Conservation (phyloP, 2,113 vertebrate species). For the Himantopus leucocephalus region DNA sequence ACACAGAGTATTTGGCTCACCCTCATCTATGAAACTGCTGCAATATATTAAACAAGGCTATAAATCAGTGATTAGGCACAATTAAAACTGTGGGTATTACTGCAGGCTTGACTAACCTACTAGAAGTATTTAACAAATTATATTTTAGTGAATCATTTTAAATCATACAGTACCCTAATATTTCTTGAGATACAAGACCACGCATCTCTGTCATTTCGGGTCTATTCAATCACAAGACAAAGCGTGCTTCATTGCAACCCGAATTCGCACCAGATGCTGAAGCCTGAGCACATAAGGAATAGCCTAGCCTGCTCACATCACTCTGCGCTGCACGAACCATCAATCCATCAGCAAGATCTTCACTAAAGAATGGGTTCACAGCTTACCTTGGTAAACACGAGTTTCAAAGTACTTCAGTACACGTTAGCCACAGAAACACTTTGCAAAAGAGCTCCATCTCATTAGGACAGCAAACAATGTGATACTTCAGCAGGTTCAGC, state of each 20-base stretch:
- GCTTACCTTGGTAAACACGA: rapidly evolving
- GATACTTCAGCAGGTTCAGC: background rate
- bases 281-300: background rate
- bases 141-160: background rate
- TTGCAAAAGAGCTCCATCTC: background rate
- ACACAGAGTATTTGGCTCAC: background rate
- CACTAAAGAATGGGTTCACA: background rate
- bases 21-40: background rate
- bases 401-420: background rate
- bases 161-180: background rate
- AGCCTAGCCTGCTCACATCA: background rate
- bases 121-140: background rate
- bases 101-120: background rate
- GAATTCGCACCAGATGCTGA: background rate
- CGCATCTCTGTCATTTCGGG: background rate
- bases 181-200: background rate
- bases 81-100: background rate
- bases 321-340: background rate
- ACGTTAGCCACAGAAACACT: background rate
- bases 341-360: background rate
- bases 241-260: background rate
- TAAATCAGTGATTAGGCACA: background rate
- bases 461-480: background rate
- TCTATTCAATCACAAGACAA: background rate
- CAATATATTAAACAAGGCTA: background rate